Evolutionary conservation across 2,113 vertebrate species (phyloP), one percentile per base, ranked within the genome.

Genomic region (Apteryx mantelli): DNA sequence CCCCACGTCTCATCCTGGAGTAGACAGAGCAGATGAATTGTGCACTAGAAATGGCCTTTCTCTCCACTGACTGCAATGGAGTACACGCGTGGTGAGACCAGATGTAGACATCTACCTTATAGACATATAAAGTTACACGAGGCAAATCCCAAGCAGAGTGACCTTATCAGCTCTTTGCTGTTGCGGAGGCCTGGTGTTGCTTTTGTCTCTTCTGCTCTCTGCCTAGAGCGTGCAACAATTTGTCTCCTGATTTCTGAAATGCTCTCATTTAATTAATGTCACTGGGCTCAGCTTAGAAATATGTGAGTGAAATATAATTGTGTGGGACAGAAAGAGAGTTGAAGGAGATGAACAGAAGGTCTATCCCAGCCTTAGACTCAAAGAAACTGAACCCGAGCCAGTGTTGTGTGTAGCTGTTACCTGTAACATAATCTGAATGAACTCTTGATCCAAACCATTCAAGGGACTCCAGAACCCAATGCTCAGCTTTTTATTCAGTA

Each of bases 231-330:
- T 71, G 84, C 91, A 94, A 79, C 77, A 63, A 17, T 32, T 84
- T 88, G 40, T 80, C 90, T 93, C 93, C 63, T 55, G 85, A 70
- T 94, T 96, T 96, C 93, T 96, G 82, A 96, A 93, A 93, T 68
- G 68, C 75, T 96, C 73, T 89, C 88, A 75, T 93, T 95, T 96
- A 95, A 96, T 96, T 96, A 96, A 94, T 89, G 88, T 96, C 91
- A 93, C 88, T 6, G 5, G 88, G 76, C 90, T 95, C 68, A 64
- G 50, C 16, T 8, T 70, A 52, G 90, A 91, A 86, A 63, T 91
- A 88, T 96, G 68, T 91, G 83, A 96, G 82, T 76, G 85, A 95
- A 96, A 87, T 95, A 58, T n/a, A 95, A 95, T 93, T 94, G 42
- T 61, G 79, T 55, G 71, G 95, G 87, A 92, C 74, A 91, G 70